These are phyloP conservation scores for Nibea coibor DNA, from an alignment of 2,113 vertebrate species.

Conservation along the genomic window DNA sequence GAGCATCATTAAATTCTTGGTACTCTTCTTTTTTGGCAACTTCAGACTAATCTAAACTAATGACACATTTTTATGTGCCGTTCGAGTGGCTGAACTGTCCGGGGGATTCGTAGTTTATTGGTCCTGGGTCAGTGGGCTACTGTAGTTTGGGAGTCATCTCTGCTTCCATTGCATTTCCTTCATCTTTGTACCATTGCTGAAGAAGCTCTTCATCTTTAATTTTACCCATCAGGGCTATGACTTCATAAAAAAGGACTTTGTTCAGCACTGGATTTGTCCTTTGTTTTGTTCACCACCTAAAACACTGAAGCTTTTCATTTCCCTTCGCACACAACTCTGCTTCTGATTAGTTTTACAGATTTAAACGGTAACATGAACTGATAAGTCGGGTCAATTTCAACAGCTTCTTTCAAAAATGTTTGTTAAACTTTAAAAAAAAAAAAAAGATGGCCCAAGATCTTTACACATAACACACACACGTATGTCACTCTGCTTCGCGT, in stretches of 20 bases:
- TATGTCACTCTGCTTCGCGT: not conserved
- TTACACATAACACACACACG: not conserved
- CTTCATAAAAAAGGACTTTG: not conserved
- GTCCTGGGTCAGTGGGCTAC: not conserved
- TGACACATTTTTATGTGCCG: not conserved
- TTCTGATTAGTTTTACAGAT: conserved; percentile 4
- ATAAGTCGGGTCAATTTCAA: not conserved
- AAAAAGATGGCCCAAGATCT: not conserved
- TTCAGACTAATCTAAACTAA: not conserved
- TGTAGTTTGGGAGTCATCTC: not conserved
- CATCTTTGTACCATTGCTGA: not conserved
- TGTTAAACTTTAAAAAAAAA: not conserved
- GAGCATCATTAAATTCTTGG: not conserved
- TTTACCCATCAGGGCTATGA: not conserved
- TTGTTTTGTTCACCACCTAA: conserved; percentile 7
- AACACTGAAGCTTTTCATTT: not conserved
- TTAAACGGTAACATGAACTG: not conserved
- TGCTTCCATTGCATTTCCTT: not conserved
- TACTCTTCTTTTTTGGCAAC: not conserved
- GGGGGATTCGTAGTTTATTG: not conserved
- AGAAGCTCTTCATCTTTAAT: not conserved
- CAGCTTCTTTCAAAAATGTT: not conserved
- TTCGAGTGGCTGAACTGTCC: not conserved
- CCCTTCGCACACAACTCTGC: conserved; percentile 6
- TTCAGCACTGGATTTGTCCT: not conserved